Conservation (phyloP, 2,888 invertebrate genomes). For the Pogonocherus hispidulus region DNA sequence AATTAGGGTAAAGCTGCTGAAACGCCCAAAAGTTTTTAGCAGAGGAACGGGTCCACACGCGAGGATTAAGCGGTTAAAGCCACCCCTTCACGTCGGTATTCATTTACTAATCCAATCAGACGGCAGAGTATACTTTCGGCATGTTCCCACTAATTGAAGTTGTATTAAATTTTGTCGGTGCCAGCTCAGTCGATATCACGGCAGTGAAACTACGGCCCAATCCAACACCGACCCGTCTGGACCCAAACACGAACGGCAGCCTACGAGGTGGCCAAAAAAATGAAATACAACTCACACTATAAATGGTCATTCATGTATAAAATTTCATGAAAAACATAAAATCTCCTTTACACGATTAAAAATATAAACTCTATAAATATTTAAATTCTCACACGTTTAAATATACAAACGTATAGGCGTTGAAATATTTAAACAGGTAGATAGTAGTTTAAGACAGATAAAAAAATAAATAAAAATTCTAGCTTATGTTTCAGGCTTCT, state of each 20-base stretch:
- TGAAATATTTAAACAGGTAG: too few relatives aligned
- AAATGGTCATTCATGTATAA: too few relatives aligned
- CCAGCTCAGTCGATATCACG: slow-evolving; percentile 45
- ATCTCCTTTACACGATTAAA: too few relatives aligned
- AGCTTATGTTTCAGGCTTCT: too few relatives aligned
- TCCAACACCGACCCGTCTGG: slow-evolving; percentile 32
- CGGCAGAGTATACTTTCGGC: slow-evolving; percentile 57
- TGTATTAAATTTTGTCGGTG: slow-evolving; percentile 62
- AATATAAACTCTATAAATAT: too few relatives aligned
- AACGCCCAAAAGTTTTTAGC: slow-evolving; percentile 17
- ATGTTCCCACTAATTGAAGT: slow-evolving; percentile 62
- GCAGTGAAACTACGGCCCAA: slow-evolving; percentile 37
- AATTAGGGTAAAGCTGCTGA: slow-evolving; percentile 5
- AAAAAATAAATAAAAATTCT: too few relatives aligned
- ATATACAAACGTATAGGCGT: too few relatives aligned
- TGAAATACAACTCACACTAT: too few relatives aligned
- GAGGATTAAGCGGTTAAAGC: slow-evolving; percentile 59
- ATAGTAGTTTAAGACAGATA: too few relatives aligned
- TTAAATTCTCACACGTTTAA: too few relatives aligned
- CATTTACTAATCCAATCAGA: slow-evolving; percentile 62
- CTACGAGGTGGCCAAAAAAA: neutral
- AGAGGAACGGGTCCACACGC: slow-evolving; percentile 36
- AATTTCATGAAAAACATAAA: too few relatives aligned
- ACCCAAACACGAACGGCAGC: neutral
- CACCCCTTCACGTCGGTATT: slow-evolving; percentile 59